phyloP scores from a whole-genome alignment of 2,113 vertebrate genomes.

The Hydropotes inermis region DNA sequence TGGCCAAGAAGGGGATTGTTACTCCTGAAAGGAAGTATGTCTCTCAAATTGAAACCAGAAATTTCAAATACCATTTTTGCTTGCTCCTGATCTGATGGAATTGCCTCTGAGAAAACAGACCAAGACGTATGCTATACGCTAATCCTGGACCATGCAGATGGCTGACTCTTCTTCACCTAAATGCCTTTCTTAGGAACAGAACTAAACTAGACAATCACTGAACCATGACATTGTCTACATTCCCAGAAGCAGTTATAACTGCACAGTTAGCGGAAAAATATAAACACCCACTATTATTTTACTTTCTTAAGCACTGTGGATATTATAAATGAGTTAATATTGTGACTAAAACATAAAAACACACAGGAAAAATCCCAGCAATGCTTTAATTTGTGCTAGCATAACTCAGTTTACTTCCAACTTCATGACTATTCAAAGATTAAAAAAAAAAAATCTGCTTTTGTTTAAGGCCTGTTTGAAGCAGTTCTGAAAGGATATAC shows the following conservation, averaged over 20 bases:
- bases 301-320: neutral
- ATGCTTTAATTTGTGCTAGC: neutral
- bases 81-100: neutral
- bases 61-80: neutral
- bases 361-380: neutral
- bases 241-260: neutral
- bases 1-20: neutral
- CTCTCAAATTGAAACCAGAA: neutral
- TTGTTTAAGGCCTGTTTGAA: neutral
- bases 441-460: neutral
- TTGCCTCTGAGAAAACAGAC: neutral
- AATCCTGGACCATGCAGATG: neutral
- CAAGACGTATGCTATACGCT: neutral
- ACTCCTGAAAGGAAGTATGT: neutral
- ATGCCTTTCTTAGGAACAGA: neutral
- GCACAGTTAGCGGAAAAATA: neutral
- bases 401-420: neutral
- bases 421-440: neutral
- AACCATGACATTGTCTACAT: neutral
- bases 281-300: neutral
- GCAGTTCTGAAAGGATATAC: neutral
- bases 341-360: conserved; percentile 13
- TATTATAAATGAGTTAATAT: neutral
- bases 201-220: neutral
- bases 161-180: neutral